phyloP scores from a whole-genome alignment of 2,797 vertebrate genomes.

The Onychomys torridus region DNA sequence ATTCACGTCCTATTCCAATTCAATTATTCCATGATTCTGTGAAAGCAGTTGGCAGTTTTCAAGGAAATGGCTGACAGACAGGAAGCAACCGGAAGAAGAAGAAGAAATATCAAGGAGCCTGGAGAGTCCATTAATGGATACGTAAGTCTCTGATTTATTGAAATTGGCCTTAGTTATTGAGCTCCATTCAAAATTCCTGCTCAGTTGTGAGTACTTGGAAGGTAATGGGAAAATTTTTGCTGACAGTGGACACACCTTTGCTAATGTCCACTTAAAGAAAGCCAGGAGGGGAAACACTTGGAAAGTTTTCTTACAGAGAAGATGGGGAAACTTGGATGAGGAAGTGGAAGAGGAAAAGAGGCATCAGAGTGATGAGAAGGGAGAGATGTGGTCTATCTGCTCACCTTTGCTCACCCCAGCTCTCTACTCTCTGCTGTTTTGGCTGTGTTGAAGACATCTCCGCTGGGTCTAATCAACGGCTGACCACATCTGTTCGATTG shows the following conservation, averaged over 20 bases:
- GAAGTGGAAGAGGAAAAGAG: not conserved
- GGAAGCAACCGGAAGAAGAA: conserved; percentile 3
- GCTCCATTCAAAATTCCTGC: conserved; percentile 50
- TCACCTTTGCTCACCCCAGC: conserved; percentile 62
- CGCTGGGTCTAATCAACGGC: conserved; percentile 73
- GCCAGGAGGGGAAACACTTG: conserved; percentile 55
- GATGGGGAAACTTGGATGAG: conserved; percentile 44
- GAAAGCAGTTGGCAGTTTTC: conserved; percentile 41
- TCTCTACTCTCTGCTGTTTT: conserved; percentile 25
- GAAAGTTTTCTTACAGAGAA: conserved; percentile 35
- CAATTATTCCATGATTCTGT: not conserved
- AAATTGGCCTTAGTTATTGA: conserved; percentile 50
- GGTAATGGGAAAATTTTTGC: conserved; percentile 47
- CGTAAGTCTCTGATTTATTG: conserved; percentile 52
- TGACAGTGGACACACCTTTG: conserved; percentile 56
- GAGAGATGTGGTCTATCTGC: not conserved
- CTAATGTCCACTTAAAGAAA: conserved; percentile 18
- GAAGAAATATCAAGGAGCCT: not conserved
- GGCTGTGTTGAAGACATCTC: conserved; percentile 58
- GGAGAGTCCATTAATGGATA: not conserved
- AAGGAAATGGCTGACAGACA: conserved; percentile 25
- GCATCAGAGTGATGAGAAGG: not conserved
- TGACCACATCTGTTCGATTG: conserved; percentile 81
- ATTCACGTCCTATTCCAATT: not conserved
- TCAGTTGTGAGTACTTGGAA: conserved; percentile 47